Evolutionary conservation across 1,140 invertebrate genomes (phyloP).

Genomic region (Vollenhovia emeryi): DNA sequence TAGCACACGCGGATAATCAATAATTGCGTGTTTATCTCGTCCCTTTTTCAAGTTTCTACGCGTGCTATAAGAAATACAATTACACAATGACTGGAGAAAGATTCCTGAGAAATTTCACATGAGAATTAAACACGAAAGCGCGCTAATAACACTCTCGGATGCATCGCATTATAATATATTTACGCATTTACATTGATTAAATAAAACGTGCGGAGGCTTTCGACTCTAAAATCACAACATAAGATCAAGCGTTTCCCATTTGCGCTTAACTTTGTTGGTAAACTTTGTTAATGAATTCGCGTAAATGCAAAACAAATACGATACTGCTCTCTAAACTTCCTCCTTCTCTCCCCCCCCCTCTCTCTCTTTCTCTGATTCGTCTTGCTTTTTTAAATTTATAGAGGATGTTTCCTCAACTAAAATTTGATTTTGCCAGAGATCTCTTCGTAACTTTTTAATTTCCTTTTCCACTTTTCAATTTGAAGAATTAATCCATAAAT

Average conservation of each 20-base stretch:
- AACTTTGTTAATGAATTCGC: conserved; percentile 12
- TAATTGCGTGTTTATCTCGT: not conserved
- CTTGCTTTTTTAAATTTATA: conserved; percentile 38
- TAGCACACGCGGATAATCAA: conserved; percentile 22
- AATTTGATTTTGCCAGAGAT: not conserved
- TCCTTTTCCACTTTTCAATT: not conserved
- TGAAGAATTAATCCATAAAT: not conserved
- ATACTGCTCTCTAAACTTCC: not conserved
- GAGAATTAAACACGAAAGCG: not conserved
- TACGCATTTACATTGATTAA: conserved; percentile 11
- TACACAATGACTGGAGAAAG: not conserved
- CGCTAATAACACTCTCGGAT: not conserved
- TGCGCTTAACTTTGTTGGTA: conserved; percentile 11
- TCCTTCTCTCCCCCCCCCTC: no score
- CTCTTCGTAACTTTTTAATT: not conserved
- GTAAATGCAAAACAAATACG: conserved; percentile 31
- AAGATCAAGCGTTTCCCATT: not conserved
- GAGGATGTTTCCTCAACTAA: not conserved
- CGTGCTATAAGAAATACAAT: not conserved
- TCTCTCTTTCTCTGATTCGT: not conserved
- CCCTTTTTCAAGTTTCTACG: not conserved
- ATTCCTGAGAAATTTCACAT: not conserved
- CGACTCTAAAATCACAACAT: conserved; percentile 4
- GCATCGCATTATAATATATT: not conserved
- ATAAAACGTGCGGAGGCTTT: not conserved